These are phyloP conservation scores for Remorina albescens DNA, from an alignment of 2,797 vertebrate species.

Conservation along the genomic window DNA sequence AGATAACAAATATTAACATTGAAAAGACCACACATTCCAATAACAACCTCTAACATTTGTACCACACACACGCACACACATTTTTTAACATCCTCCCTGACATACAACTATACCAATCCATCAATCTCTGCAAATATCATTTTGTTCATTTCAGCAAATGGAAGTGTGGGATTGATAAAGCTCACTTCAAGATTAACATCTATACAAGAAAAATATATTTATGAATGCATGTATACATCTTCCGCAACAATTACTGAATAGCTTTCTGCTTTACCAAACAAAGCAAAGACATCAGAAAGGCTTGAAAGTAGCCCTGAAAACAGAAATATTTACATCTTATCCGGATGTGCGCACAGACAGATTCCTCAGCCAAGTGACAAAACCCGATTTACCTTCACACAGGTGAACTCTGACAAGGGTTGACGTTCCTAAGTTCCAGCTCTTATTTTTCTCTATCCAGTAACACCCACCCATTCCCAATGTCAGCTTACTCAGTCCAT, in stretches of 20 bases:
- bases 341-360: constrained; percentile 45
- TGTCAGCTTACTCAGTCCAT: constrained; percentile 26
- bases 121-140: constrained; percentile 40
- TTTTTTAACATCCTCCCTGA: constrained; percentile 11
- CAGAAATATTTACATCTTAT: constrained; percentile 76
- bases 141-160: constrained; percentile 65
- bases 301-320: constrained; percentile 41
- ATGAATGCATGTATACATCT: constrained; percentile 52
- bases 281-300: constrained; percentile 49
- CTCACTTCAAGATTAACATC: constrained; percentile 62
- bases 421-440: constrained; percentile 38
- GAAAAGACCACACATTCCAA: constrained; percentile 50
- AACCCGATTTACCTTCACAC: constrained; percentile 47
- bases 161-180: constrained; percentile 66
- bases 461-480: constrained; percentile 2
- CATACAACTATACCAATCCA: constrained; percentile 25
- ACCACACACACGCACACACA: neutral
- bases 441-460: constrained; percentile 5
- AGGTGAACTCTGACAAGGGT: constrained; percentile 24
- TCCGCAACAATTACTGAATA: constrained; percentile 48
- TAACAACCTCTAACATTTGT: constrained; percentile 26
- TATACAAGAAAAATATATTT: constrained; percentile 58
- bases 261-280: constrained; percentile 38
- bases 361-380: constrained; percentile 41
- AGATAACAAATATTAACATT: constrained; percentile 65